Base-by-base conservation (phyloP, 2,888 invertebrate species). In the Hypercompe scribonia region DNA sequence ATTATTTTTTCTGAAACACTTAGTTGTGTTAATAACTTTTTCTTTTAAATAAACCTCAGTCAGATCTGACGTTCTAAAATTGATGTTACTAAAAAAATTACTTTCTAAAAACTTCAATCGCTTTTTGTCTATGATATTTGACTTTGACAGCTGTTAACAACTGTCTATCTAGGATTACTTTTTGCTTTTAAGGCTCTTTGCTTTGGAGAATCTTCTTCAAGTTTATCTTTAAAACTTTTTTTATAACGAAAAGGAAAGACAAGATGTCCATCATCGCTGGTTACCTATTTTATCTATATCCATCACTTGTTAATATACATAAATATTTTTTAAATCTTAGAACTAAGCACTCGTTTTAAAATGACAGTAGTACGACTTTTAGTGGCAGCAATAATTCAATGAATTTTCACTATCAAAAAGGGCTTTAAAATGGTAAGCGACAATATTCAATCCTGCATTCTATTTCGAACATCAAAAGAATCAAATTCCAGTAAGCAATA, bases 401-500 rank as follows among this genome's bases (percentile, higher is more conserved):
- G 7, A 50, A 3, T n/a, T 54, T n/a, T 54, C 21, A 54, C n/a
- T 24, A n/a, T 11, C 24, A 54, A 54, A 11, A 24, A 54, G 24
- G 10, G n/a, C 0, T 58, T n/a, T 58, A 28, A 58, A 31, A 31
- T 31, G 18, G 18, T 61, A 58, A 58, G 13, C 28, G 10, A 58
- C 31, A 28, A 3, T 61, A 4, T 61, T 15, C 28, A 31, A 31
- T 31, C 5, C 8, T 61, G 18, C 2, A 61, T 28, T 61, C 31
- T 61, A 61, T 61, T 18, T 15, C 3, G 18, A 18, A 5, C 31
- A 8, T 68, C 24, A 50, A 31, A 21, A 58, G 36, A 36, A 67
- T 10, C 21, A 50, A 67, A 67, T 7, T 64, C 5, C 33, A 39
- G 15, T 13, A 31, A 24, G 71, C 72, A 73, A 75, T 84, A 75